These are phyloP conservation scores for Rotaria magnacalcarata DNA, from an alignment of 2,888 invertebrate genomes.

Conservation along the genomic window DNA sequence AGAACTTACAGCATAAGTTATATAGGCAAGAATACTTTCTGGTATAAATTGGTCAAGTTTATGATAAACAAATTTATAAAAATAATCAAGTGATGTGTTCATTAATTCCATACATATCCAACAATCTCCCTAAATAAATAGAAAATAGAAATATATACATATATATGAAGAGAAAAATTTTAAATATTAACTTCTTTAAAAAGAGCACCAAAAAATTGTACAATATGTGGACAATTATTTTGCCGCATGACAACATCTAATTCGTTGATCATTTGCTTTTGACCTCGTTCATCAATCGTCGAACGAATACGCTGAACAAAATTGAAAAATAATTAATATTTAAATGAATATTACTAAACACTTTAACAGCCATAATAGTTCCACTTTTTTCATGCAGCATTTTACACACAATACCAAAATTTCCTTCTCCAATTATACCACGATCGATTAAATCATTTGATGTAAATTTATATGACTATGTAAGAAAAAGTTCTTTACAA, in stretches of 20 bases:
- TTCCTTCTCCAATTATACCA: slow-evolving; percentile 83
- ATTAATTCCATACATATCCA: slow-evolving; percentile 99
- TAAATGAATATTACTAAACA: not conserved
- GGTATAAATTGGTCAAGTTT: slow-evolving; percentile 70
- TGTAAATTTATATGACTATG: slow-evolving; percentile 66
- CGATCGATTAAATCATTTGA: slow-evolving; percentile 86
- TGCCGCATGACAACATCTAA: slow-evolving; percentile 38
- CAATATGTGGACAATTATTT: slow-evolving; percentile 40
- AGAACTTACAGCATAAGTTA: slow-evolving; percentile 70
- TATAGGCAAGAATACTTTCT: slow-evolving; percentile 79
- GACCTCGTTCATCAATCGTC: slow-evolving; percentile 40
- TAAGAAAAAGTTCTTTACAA: not conserved
- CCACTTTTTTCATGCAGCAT: slow-evolving; percentile 85
- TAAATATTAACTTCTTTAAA: slow-evolving; percentile 30
- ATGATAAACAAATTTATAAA: slow-evolving; percentile 81
- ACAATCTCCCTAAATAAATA: slow-evolving; percentile 71
- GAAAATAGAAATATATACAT: too few relatives aligned
- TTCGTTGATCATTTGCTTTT: slow-evolving; percentile 43
- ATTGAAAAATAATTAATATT: too few relatives aligned
- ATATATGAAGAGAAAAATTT: too few relatives aligned
- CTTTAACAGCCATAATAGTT: slow-evolving; percentile 92
- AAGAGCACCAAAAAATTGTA: slow-evolving; percentile 45
- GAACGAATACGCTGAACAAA: slow-evolving; percentile 34
- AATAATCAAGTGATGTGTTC: slow-evolving; percentile 94
- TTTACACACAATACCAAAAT: slow-evolving; percentile 93